Evolutionary conservation across 2,113 vertebrate species (phyloP), one percentile per base, ranked within the genome.

Genomic region (Upupa epops): DNA sequence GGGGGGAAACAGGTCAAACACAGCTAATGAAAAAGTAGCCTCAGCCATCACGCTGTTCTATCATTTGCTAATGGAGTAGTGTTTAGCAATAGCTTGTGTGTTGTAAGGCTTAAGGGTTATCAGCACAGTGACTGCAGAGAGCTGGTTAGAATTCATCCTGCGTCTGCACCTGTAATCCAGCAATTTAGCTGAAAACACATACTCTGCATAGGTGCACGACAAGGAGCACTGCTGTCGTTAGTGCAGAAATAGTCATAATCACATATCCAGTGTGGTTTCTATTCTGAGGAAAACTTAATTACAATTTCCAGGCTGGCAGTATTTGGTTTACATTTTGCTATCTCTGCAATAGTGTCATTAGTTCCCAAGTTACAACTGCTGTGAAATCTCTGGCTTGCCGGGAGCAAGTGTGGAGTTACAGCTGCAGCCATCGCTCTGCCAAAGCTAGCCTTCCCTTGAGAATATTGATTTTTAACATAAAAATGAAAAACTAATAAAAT

Each of bases 71-170:
- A 83, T 63, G 79, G 70, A 89, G 73, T 4, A 51, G 66, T 85
- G 92, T 94, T 91, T 85, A 85, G 94, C 79, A 91, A 42, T 91
- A 77, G 64, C 87, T 87, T 52, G 74, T 49, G 46, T 52, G 69
- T 78, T 95, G 90, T 91, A 92, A 97, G 90, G 73, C 63, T 92
- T 94, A 91, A 95, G 92, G 40, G 91, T 95, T 96, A 95, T 96
- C 93, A 95, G 85, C 90, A 94, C 74, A 49, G 61, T 46, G 69
- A 92, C 87, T 95, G 89, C 95, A 97, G 87, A 84, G 72, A 84
- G 92, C 88, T 92, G 37, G 48, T 95, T 94, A 83, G 77, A 94
- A 95, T 96, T 92, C 86, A 78, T 59, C 71, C 80, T 48, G 77
- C 83, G 85, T 91, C 85, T 64, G 55, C 48, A 46, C 58, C 80